Percentiles rank a stretch among this genome's conserved stretches.
Evolutionary conservation across 2,113 vertebrate genomes (phyloP).

Genomic region (Salvelinus sp.): DNA sequence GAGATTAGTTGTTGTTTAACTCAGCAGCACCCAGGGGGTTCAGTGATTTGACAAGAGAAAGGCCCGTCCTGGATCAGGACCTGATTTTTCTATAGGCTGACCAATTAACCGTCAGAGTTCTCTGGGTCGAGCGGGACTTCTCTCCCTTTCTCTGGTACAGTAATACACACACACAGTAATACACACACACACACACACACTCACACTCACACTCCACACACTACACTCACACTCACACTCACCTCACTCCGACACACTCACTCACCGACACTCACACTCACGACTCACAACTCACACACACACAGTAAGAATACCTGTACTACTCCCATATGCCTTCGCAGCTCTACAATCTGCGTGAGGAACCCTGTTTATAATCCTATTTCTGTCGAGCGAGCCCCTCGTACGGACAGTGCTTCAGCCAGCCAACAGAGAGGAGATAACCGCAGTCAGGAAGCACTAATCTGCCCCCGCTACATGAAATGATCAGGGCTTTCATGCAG

Average conservation of each 20-base stretch:
- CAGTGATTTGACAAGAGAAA: too few species aligned
- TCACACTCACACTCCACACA: too few species aligned
- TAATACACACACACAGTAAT: constrained; percentile 74
- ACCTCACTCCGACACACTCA: too few species aligned
- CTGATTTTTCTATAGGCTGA: constrained; percentile 50
- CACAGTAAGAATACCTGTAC: too few species aligned
- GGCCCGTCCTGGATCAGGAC: too few species aligned
- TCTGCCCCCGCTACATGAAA: constrained; percentile 91
- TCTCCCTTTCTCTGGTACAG: constrained; percentile 98
- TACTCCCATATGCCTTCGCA: constrained; percentile 98
- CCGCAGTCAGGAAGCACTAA: constrained; percentile 88
- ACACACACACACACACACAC: too few species aligned
- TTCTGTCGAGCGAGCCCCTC: constrained; percentile 77
- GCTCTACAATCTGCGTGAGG: constrained; percentile 94
- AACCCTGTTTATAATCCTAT: constrained; percentile 99
- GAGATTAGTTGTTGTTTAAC: too few species aligned
- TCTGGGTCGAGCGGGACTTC: constrained; percentile 65
- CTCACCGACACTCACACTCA: too few species aligned
- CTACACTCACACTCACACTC: too few species aligned
- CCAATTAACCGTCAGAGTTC: constrained; percentile 98
- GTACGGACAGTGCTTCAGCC: constrained; percentile 91
- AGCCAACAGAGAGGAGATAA: constrained; percentile 88
- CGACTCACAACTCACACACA: constrained; percentile 51
- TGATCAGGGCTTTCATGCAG: constrained; percentile 84
- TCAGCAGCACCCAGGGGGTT: too few species aligned